Evolutionary conservation across 1,140 invertebrate genomes (phyloP).

Genomic region (Drosophila parvula): DNA sequence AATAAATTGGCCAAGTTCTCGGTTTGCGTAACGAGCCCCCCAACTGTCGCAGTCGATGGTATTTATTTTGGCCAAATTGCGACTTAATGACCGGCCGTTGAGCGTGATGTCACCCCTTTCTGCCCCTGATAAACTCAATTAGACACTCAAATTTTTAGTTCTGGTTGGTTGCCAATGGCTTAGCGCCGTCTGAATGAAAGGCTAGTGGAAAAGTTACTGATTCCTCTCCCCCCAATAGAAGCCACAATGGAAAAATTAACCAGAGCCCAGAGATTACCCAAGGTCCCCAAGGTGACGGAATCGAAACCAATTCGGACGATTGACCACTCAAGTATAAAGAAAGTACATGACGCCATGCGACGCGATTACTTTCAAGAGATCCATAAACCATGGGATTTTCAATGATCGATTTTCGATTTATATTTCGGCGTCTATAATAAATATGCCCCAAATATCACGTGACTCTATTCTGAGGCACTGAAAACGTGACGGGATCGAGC

Average conservation of each 20-base stretch:
- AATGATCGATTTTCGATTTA: not conserved
- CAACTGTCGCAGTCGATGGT: constrained; percentile 45
- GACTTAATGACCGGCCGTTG: constrained; percentile 64
- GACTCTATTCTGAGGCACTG: constrained; percentile 25
- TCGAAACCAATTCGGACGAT: constrained; percentile 6
- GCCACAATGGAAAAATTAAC: constrained; percentile 12
- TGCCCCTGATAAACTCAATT: constrained; percentile 44
- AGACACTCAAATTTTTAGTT: constrained; percentile 1
- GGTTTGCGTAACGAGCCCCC: constrained; percentile 34
- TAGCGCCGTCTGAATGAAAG: constrained; percentile 7
- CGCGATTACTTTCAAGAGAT: constrained; percentile 19
- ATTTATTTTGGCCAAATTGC: constrained; percentile 71
- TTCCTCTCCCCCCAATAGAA: not conserved
- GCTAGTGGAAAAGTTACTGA: constrained; percentile 32
- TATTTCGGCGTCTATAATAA: not conserved
- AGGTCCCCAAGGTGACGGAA: constrained; percentile 18
- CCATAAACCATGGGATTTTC: constrained; percentile 39
- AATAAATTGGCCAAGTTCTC: constrained; percentile 25
- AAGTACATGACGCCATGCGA: constrained; percentile 36
- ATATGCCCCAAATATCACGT: constrained; percentile 4
- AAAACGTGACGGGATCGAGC: constrained; percentile 46
- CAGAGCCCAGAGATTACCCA: not conserved
- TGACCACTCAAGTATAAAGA: constrained; percentile 7
- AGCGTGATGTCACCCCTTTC: constrained; percentile 69
- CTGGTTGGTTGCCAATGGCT: not conserved